Evolutionary conservation across 2,113 vertebrate species (phyloP), one percentile per base, ranked within the genome.

Genomic region (Danionella cerebrum): DNA sequence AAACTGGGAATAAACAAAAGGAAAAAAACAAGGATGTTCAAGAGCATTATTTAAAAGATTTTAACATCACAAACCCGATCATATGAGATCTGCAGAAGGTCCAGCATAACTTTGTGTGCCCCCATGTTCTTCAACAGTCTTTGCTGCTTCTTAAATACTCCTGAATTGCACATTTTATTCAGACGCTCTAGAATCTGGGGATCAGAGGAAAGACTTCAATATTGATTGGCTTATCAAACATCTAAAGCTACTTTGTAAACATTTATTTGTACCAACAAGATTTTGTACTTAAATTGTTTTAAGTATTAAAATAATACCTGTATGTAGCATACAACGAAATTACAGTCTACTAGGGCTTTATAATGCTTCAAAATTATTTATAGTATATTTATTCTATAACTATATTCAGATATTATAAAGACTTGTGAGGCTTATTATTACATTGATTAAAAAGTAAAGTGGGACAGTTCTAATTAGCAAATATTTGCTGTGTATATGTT

Each of bases 91-190:
- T 98, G 95, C 78, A 98, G 86, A 69, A 98, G 89, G 78, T 98
- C 96, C 86, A 98, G 80, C 95, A 98, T 97, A 80, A 98, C 95
- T 79, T 97, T 97, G 83, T 98, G 95, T 57, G 96, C 95, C 0
- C 96, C 95, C 95, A 98, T 95, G 85, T 98, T 98, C 87, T 98
- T 97, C 73, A 98, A 69, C 24, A 98, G 76, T 53, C 95, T 85
- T 80, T 98, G 96, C 83, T 98, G 96, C 77, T 98, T 98, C 89
- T 94, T 98, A 83, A 94, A 90, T 65, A 94, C 91, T 1, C 94
- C 95, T 0, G 86, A 90, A 3, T 91, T 93, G 0, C 96, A 98
- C 96, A 98, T 96, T 83, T 93, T 97, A 80, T 96, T 94, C 51
- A 98, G 75, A 29, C 92, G 63, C 78, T 97, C 95, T 80, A 98